Evolutionary conservation across 2,113 vertebrate genomes (phyloP).

Genomic region (Oenanthe melanoleuca): DNA sequence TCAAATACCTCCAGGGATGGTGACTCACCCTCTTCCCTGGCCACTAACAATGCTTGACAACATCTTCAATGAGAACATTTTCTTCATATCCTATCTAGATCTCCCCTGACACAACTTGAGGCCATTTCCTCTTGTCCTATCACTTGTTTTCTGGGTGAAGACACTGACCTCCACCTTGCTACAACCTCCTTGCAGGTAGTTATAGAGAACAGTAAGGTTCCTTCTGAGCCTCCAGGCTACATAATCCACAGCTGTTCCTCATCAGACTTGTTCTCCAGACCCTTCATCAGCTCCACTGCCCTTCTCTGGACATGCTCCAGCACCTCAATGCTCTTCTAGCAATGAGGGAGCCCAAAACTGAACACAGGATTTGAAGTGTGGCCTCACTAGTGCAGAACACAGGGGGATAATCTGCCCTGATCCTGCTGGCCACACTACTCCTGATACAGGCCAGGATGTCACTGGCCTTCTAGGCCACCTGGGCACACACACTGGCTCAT

Average conservation of each 20-base stretch:
- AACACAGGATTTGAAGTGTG: not conserved
- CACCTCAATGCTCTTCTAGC: not conserved
- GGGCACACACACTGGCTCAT: not conserved
- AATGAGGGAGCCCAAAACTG: not conserved
- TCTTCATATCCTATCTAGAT: not conserved
- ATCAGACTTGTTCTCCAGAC: not conserved
- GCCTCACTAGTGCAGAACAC: fast-evolving
- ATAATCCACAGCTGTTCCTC: not conserved
- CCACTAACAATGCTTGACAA: not conserved
- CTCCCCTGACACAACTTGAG: not conserved
- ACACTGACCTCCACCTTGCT: not conserved
- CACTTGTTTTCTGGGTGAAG: fast-evolving
- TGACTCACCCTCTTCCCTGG: not conserved
- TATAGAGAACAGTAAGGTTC: not conserved
- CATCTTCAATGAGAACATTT: not conserved
- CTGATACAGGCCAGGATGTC: not conserved
- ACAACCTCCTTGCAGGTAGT: not conserved
- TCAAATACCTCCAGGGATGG: not conserved
- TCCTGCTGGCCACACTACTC: not conserved
- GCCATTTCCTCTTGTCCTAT: not conserved
- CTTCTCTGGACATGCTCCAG: not conserved
- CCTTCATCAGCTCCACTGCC: fast-evolving
- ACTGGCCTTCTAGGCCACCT: not conserved
- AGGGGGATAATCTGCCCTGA: not conserved
- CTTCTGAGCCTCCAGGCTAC: not conserved